Percentiles rank a stretch among this genome's conserved stretches.
phyloP scores from a whole-genome alignment of 2,113 vertebrate species.

The Tor tambroides region DNA sequence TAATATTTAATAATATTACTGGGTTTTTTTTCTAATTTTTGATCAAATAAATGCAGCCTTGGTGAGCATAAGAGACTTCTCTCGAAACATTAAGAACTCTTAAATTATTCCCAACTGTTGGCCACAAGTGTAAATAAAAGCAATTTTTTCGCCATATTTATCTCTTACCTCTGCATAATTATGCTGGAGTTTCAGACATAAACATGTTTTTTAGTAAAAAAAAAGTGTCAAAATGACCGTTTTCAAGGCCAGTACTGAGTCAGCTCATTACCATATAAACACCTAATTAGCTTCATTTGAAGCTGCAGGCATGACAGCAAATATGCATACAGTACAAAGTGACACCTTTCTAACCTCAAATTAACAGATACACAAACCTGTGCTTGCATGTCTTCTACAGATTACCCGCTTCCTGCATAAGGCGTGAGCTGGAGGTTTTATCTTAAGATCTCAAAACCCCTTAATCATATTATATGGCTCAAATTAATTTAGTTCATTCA shows the following conservation, averaged over 20 bases:
- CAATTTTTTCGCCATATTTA: neutral
- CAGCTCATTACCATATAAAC: slow-evolving; percentile 34
- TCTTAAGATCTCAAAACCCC: neutral
- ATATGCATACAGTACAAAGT: slow-evolving; percentile 30
- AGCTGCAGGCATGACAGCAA: slow-evolving; percentile 41
- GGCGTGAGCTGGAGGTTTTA: neutral
- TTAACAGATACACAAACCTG: neutral
- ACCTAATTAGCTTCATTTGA: slow-evolving; percentile 52
- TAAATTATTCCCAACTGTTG: no score
- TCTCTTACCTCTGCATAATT: neutral
- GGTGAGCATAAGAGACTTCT: no score
- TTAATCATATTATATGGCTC: neutral
- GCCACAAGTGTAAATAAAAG: no score
- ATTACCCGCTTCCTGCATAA: neutral
- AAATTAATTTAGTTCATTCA: slow-evolving; percentile 15
- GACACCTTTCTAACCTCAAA: slow-evolving; percentile 9
- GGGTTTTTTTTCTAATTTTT: no score
- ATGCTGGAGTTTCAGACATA: neutral
- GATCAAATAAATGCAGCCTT: no score
- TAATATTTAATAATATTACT: no score
- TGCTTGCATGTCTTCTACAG: neutral
- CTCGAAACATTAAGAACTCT: no score
- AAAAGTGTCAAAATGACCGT: slow-evolving; percentile 16
- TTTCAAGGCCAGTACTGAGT: slow-evolving; percentile 3
- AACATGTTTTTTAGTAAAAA: slow-evolving; percentile 6